These are phyloP conservation scores for Microctenopoma stevenorrisi DNA, from an alignment of 2,797 vertebrate species.

Conservation along the genomic window DNA sequence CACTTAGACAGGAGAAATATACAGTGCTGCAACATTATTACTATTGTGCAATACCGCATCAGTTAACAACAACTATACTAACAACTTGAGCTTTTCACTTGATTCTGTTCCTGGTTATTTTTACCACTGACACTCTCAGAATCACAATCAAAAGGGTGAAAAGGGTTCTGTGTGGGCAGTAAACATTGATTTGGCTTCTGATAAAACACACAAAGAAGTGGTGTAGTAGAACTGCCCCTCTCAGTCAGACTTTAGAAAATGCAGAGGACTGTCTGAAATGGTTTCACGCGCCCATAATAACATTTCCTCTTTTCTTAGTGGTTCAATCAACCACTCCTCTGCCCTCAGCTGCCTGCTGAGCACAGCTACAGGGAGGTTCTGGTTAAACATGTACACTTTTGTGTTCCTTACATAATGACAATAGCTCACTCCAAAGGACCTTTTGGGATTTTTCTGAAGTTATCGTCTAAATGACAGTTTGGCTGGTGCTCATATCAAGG, in stretches of 20 bases:
- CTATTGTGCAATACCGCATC: background rate
- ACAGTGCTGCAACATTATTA: slow-evolving; percentile 8
- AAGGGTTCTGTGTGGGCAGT: slow-evolving; percentile 16
- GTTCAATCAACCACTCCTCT: slow-evolving; percentile 28
- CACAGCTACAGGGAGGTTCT: slow-evolving; percentile 5
- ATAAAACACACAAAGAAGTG: slow-evolving; percentile 36
- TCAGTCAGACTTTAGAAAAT: slow-evolving; percentile 22
- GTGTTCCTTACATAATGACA: slow-evolving; percentile 7
- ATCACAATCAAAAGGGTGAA: slow-evolving; percentile 30
- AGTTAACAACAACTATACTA: background rate
- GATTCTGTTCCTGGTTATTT: slow-evolving; percentile 26
- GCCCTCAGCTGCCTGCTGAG: background rate
- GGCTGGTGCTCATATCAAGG: slow-evolving; percentile 6
- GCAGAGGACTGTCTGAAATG: background rate
- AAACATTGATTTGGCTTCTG: slow-evolving; percentile 36
- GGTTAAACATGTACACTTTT: slow-evolving; percentile 35
- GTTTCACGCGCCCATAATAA: slow-evolving; percentile 21
- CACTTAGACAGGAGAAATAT: background rate
- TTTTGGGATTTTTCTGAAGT: slow-evolving; percentile 25
- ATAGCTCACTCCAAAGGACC: background rate
- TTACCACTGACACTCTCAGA: background rate
- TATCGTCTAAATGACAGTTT: background rate
- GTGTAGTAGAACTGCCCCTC: slow-evolving; percentile 5
- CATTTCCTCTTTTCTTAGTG: slow-evolving; percentile 24
- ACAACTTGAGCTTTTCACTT: slow-evolving; percentile 13